A percentile compares a stretch with the other conserved stretches of the same genome.
Evolutionary conservation across 2,113 vertebrate genomes (phyloP).

Genomic region (Ochotona curzoniae): DNA sequence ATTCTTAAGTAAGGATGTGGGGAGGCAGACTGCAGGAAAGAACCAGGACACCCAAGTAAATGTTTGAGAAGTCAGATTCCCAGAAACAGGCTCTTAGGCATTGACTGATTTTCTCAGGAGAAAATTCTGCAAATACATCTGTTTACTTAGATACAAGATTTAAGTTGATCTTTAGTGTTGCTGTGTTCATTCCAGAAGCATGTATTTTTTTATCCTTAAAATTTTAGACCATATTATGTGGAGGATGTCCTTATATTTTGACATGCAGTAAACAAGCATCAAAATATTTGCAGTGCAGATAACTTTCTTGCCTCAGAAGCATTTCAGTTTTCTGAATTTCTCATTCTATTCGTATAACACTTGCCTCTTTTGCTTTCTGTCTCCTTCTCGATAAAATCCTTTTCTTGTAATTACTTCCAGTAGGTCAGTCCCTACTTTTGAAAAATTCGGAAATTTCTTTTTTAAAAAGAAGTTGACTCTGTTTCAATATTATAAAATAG

Average conservation of each 20-base stretch:
- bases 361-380: neutral
- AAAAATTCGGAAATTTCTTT: neutral
- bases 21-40: constrained; percentile 45
- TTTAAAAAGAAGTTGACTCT: neutral
- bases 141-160: constrained; percentile 62
- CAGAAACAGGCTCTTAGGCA: constrained; percentile 63
- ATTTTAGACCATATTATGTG: neutral
- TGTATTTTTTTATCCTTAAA: constrained; percentile 37
- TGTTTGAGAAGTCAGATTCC: constrained; percentile 61
- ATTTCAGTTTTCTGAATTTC: neutral
- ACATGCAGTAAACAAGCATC: neutral
- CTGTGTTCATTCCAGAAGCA: constrained; percentile 16
- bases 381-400: neutral
- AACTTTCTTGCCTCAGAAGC: neutral
- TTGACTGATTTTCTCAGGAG: constrained; percentile 58
- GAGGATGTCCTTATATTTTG: neutral
- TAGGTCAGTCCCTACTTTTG: neutral
- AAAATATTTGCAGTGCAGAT: too few relatives aligned
- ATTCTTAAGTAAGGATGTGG: neutral
- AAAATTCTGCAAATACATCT: constrained; percentile 60
- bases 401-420: neutral
- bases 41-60: constrained; percentile 20
- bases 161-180: constrained; percentile 38
- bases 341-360: neutral
- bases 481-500: constrained; percentile 45